Base-by-base conservation (phyloP, 2,888 invertebrate species). In the Ormyrus rosae region DNA sequence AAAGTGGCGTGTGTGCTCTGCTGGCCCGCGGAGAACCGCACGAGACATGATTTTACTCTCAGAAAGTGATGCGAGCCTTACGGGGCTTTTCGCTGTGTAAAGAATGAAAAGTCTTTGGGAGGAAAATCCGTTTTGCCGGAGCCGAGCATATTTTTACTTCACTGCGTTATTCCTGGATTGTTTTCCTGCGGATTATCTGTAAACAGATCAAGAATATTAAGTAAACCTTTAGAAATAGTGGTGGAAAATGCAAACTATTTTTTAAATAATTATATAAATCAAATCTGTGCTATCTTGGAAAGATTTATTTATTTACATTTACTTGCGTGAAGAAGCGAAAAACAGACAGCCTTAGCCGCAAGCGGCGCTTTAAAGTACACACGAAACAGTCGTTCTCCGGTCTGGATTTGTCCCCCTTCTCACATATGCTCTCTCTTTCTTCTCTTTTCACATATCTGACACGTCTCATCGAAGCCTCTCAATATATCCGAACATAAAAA, bases 41-140 rank as follows among this genome's bases (percentile, higher is more conserved):
- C 83, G 85, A 87, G 87, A 89, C 89, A 90, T 84, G 89, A 85
- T 88, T 90, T 90, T 85, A 88, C 90, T 89, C 86, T 90, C 88
- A 90, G 87, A 87, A 88, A 84, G 85, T 84, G 84, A 83, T 82
- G 71, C 81, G 82, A 74, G 63, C 46, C 51, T 71, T 19, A 74
- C 64, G 65, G 68, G 53, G 50, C 48, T 73, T 74, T 78, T 61
- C 70, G 34, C 19, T 48, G 19, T 56, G 65, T 45, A 48, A 60
- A 55, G 50, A 68, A 80, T 53, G 60, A 53, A 64, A 73, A 68
- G 68, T 13, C 56, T 34, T 71, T 53, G 69, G 56, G 61, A 50
- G 53, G 50, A 51, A 68, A 72, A 71, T 76, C 68, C 63, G 34
- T 56, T 77, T 77, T 71, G 50, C 19, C 19, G 9, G 55, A 56